Evolutionary conservation across 1,140 invertebrate species (phyloP).

Genomic region (Musca domestica): DNA sequence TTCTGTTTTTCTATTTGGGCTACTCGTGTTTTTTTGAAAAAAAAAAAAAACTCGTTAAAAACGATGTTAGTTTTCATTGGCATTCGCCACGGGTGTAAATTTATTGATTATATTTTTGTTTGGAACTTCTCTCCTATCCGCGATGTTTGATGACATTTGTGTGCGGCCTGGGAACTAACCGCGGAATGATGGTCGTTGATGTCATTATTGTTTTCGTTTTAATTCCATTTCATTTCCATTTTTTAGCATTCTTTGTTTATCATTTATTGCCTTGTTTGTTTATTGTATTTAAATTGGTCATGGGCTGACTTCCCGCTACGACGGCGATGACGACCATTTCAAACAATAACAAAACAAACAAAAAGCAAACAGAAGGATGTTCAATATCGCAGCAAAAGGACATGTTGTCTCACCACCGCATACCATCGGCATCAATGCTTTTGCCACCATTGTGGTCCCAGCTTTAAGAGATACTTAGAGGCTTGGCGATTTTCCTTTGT

Average conservation of each 20-base stretch:
- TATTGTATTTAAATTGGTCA: slow-evolving; percentile 20
- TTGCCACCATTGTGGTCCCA: too few relatives aligned
- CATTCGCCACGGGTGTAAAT: slow-evolving; percentile 34
- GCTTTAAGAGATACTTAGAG: too few relatives aligned
- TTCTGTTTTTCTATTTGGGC: slow-evolving; percentile 10
- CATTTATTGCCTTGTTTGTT: slow-evolving; percentile 27
- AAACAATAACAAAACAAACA: too few relatives aligned
- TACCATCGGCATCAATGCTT: too few relatives aligned
- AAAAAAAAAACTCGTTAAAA: background rate
- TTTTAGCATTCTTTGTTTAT: slow-evolving; percentile 29
- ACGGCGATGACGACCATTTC: too few relatives aligned
- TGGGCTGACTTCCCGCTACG: background rate
- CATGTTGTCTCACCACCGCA: too few relatives aligned
- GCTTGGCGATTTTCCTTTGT: background rate
- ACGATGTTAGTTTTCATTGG: slow-evolving; percentile 17
- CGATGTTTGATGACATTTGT: slow-evolving; percentile 36
- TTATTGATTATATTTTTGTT: slow-evolving; percentile 52
- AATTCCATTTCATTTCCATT: slow-evolving; percentile 39
- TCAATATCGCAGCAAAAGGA: too few relatives aligned
- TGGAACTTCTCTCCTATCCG: too few relatives aligned
- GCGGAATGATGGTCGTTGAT: slow-evolving; percentile 44
- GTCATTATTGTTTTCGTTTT: slow-evolving; percentile 53
- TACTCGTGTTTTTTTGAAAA: background rate
- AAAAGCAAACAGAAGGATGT: too few relatives aligned
- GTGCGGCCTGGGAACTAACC: background rate